phyloP scores from a whole-genome alignment of 2,888 invertebrate species.

The Seladonia tumulorum region DNA sequence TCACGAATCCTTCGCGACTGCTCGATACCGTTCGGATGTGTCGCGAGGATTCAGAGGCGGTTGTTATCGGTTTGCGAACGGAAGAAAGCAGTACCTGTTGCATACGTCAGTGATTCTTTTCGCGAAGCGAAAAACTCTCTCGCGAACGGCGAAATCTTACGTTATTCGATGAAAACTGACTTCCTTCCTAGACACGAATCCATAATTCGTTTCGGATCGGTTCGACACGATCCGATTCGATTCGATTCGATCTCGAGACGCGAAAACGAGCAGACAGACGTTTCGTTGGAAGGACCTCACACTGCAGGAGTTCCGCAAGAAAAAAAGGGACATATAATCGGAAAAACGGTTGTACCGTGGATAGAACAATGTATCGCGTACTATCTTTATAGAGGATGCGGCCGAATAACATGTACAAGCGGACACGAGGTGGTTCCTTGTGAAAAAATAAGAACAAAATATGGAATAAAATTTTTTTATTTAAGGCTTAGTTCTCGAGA shows the following conservation, averaged over 20 bases:
- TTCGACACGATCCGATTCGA: not conserved
- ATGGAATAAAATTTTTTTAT: too few relatives aligned
- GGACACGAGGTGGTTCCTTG: too few relatives aligned
- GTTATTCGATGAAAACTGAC: constrained; percentile 47
- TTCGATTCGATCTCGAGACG: not conserved
- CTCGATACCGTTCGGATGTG: constrained; percentile 73
- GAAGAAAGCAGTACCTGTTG: constrained; percentile 76
- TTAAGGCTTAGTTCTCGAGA: too few relatives aligned
- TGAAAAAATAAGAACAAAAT: too few relatives aligned
- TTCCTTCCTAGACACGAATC: not conserved
- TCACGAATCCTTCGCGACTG: constrained; percentile 76
- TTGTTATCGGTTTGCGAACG: constrained; percentile 76
- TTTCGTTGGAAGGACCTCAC: not conserved
- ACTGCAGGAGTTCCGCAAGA: not conserved
- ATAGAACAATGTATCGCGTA: too few relatives aligned
- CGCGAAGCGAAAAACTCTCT: constrained; percentile 47
- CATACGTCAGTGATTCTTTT: constrained; percentile 71
- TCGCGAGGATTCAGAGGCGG: constrained; percentile 77
- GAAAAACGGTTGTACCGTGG: too few relatives aligned
- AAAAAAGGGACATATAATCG: too few relatives aligned
- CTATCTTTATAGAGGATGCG: too few relatives aligned
- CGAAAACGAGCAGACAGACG: not conserved
- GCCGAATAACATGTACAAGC: too few relatives aligned
- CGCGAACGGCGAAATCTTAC: constrained; percentile 31
- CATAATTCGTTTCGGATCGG: not conserved